Conservation (phyloP, 2,113 vertebrate species). For the Oryzias celebensis region DNA sequence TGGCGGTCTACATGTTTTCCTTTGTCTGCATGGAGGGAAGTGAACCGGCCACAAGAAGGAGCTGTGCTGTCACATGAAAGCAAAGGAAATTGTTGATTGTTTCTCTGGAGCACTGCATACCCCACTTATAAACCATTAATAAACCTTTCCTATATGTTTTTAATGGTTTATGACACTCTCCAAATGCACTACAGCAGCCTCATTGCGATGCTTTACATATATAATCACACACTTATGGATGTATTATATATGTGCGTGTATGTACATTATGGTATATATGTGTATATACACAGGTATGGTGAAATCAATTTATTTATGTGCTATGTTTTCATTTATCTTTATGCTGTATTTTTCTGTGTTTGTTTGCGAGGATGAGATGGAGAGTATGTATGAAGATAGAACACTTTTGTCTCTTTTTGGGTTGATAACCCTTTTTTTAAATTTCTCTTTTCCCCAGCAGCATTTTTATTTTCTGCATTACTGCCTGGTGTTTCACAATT, state of each 20-base stretch:
- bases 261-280: slow-evolving; percentile 72
- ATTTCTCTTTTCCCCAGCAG: no score
- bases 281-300: slow-evolving; percentile 74
- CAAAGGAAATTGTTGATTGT: slow-evolving; percentile 16
- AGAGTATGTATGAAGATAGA: slow-evolving; percentile 17
- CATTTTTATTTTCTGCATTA: no score
- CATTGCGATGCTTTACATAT: slow-evolving; percentile 72
- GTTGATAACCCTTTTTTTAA: neutral
- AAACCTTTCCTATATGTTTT: slow-evolving; percentile 45
- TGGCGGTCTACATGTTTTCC: neutral
- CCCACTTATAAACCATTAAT: slow-evolving; percentile 64
- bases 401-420: slow-evolving; percentile 7
- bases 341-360: slow-evolving; percentile 70
- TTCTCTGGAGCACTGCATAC: slow-evolving; percentile 40
- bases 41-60: slow-evolving; percentile 54
- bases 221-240: slow-evolving; percentile 76
- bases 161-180: slow-evolving; percentile 73
- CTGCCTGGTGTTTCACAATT: no score
- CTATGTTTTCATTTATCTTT: slow-evolving; percentile 75
- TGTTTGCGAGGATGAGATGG: slow-evolving; percentile 31
- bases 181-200: slow-evolving; percentile 76
- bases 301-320: slow-evolving; percentile 74
- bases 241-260: slow-evolving; percentile 81
- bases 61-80: slow-evolving; percentile 31
- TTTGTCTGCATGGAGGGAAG: slow-evolving; percentile 31